A percentile compares a stretch with the other conserved stretches of the same genome.
These are phyloP conservation scores for Pholis gunnellus DNA, from an alignment of 2,113 vertebrate species.

Conservation along the genomic window DNA sequence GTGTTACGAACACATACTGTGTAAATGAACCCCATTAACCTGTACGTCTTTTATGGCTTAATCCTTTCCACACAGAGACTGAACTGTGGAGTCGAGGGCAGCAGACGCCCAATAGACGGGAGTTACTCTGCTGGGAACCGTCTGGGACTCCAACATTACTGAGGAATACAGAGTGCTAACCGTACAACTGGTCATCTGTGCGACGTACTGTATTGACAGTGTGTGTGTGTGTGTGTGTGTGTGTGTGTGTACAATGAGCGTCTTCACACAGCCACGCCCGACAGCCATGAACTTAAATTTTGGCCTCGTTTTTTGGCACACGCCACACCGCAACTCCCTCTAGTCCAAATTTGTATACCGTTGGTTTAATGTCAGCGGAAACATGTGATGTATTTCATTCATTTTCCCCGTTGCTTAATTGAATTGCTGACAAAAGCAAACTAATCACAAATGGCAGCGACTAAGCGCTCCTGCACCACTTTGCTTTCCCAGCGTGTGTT, in stretches of 20 bases:
- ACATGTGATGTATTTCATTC: neutral
- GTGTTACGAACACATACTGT: constrained; percentile 10
- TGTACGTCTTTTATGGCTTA: constrained; percentile 69
- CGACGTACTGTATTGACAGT: constrained; percentile 14
- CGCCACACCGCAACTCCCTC: neutral
- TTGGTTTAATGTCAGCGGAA: neutral
- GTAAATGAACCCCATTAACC: constrained; percentile 74
- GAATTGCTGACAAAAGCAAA: constrained; percentile 18
- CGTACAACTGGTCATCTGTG: constrained; percentile 17
- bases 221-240: constrained; percentile 2
- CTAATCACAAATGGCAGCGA: neutral
- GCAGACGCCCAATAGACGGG: constrained; percentile 40
- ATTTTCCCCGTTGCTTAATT: constrained; percentile 7
- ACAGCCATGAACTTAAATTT: constrained; percentile 1
- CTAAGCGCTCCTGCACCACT: constrained; percentile 6
- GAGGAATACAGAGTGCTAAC: constrained; percentile 18
- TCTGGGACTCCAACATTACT: constrained; percentile 32
- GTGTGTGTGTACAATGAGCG: constrained; percentile 25
- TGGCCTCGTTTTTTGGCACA: neutral
- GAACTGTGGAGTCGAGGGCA: constrained; percentile 8
- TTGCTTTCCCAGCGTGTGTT: constrained; percentile 2
- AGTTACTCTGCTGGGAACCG: constrained; percentile 38
- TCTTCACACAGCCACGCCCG: constrained; percentile 18
- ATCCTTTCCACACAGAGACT: constrained; percentile 61
- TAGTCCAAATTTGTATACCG: neutral